These are phyloP conservation scores for Argya squamiceps DNA, from an alignment of 2,797 vertebrate genomes.

Conservation along the genomic window DNA sequence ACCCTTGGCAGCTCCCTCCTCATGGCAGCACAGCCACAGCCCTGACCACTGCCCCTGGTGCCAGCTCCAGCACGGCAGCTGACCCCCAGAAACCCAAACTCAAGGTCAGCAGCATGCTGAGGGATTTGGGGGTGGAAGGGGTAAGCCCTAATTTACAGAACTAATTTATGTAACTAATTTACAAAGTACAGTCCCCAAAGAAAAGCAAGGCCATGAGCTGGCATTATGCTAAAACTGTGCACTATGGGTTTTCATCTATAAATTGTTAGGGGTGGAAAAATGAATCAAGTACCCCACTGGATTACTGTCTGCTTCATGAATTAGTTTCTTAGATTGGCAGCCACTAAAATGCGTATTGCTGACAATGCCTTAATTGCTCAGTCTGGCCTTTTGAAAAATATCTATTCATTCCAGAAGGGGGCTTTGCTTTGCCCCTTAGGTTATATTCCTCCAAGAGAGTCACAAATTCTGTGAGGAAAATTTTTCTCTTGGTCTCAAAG, in stretches of 20 bases:
- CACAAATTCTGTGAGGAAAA: not conserved
- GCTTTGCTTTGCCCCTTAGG: not conserved
- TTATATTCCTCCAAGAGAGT: not conserved
- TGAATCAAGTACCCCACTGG: not conserved
- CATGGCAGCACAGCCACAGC: not conserved
- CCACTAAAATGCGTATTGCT: not conserved
- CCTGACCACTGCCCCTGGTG: not conserved
- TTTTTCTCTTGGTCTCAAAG: not conserved
- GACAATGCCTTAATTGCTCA: not conserved
- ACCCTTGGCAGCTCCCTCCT: not conserved
- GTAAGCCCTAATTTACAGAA: too few species aligned
- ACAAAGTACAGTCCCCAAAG: not conserved
- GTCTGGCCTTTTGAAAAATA: not conserved
- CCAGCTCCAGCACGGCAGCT: fast-evolving
- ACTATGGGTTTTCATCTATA: not conserved
- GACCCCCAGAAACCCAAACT: not conserved
- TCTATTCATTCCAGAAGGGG: not conserved
- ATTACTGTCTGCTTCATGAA: not conserved
- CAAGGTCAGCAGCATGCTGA: not conserved
- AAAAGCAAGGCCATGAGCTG: not conserved
- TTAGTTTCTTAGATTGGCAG: not conserved
- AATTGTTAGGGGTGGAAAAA: not conserved
- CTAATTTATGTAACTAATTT: too few species aligned
- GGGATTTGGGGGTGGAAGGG: not conserved
- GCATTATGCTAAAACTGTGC: not conserved